phyloP scores from a whole-genome alignment of 2,797 vertebrate genomes.

The Hippocampus kuda region DNA sequence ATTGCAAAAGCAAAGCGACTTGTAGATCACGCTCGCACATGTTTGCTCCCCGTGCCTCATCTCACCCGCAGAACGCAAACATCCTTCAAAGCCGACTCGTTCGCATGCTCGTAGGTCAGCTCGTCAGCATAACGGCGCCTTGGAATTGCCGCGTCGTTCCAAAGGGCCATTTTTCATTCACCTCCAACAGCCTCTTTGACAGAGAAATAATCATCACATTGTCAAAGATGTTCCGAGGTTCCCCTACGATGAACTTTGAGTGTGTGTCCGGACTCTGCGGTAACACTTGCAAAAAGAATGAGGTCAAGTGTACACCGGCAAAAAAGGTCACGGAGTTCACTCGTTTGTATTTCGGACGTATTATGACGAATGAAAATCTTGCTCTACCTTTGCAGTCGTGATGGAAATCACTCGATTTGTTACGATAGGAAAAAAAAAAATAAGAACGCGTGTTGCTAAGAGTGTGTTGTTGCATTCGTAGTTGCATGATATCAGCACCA shows the following conservation, averaged over 20 bases:
- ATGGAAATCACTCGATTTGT: neutral
- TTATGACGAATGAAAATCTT: neutral
- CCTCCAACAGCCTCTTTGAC: slow-evolving; percentile 21
- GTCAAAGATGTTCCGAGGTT: slow-evolving; percentile 24
- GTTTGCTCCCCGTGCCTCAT: neutral
- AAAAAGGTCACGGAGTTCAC: neutral
- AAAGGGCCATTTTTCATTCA: slow-evolving; percentile 24
- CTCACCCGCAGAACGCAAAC: neutral
- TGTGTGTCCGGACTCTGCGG: neutral
- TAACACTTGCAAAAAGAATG: neutral
- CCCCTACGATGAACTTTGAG: neutral
- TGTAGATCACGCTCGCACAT: neutral
- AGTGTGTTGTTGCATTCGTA: neutral
- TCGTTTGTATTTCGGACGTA: neutral
- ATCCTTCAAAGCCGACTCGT: slow-evolving; percentile 4
- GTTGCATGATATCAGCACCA: neutral
- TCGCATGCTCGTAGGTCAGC: slow-evolving; percentile 7
- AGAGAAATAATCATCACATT: slow-evolving; percentile 29
- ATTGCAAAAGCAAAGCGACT: neutral
- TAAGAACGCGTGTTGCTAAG: neutral
- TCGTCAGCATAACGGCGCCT: slow-evolving; percentile 8
- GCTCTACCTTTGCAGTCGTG: neutral
- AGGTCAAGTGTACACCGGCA: neutral
- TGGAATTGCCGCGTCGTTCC: slow-evolving; percentile 12
- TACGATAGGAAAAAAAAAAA: neutral